Base-by-base conservation (phyloP, 2,113 vertebrate species). In the Marmota monax region DNA sequence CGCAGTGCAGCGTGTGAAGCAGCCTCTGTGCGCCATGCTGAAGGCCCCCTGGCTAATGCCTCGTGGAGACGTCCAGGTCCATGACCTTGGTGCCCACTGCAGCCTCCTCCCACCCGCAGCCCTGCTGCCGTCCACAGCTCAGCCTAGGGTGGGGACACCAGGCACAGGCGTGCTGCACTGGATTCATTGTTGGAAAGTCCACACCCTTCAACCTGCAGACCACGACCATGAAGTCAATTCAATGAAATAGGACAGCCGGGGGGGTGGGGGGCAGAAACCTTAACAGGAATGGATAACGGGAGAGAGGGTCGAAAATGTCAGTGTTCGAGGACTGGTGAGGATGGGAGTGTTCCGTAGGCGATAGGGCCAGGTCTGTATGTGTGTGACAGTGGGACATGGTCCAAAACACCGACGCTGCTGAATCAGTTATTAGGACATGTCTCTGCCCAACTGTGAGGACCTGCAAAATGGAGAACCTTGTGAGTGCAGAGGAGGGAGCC, bases 271-370 rank as follows among this genome's bases (percentile, higher is more conserved):
- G 27, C 9, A 4, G 20, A 4, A 7, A 17, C 56, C 18, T 51
- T 7, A 2, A 25, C 3, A 25, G 13, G 7, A 7, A 11, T 4
- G 27, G 27, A 39, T 11, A 1, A 34, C 0, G 0, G 2, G 13
- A 17, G 1, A 1, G 0, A 5, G 53, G 56, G 1, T 0, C 12
- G 69, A 14, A 14, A 20, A 37, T 9, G 22, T 0, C 56, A 17
- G 69, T 37, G 18, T 20, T 4, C 2, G 0, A 45, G 67, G 53
- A 45, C 53, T 56, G 53, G 16, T 51, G 11, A 51, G 48, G 53
- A 14, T 0, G 29, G 3, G 14, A 0, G 14, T 27, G 53, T 48
- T 56, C 25, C 37, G 0, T 17, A n/a, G 25, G 14, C 13, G 56
- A 0, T 51, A 27, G 92, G 56, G 65, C 70, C 18, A 4, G 23